Base-by-base conservation (phyloP, 1,140 invertebrate genomes). In the Pemphigus obesinymphae region DNA sequence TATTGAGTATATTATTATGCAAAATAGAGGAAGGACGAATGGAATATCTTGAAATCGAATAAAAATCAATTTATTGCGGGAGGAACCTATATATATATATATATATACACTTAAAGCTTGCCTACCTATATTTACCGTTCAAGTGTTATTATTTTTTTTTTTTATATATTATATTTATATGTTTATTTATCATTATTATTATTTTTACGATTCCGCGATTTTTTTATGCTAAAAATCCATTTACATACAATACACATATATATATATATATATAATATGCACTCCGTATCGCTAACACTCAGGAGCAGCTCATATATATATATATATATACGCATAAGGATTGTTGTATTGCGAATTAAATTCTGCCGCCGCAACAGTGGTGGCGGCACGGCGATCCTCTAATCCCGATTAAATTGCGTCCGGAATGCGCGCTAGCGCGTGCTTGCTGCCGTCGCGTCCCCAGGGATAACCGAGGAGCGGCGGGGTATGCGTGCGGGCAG, bases 401-500 rank as follows among this genome's bases (percentile, higher is more conserved):
- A 78, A 78, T 78, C 73, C 50, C 73, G 40, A 78, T 78, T 78
- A 78, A 78, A 78, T 78, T 78, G 73, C 73, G 50, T 58, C 53
- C 53, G 31, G 53, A 78, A 55, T 26, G 50, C 40, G 50, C 31
- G n/a, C 17, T 40, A 23, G 66, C 66, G 66, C 66, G 66, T 70
- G 37, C 31, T 40, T 40, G 4, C 8, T 48, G 43, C 68, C 43
- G 20, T 17, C 15, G 3, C 10, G 31, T 76, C 11, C 73, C 34
- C 11, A 45, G 13, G 73, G 73, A 26, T n/a, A n/a, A n/a, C n/a
- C n/a, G n/a, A n/a, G 37, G 37, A 31, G 34, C 11, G 31, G 34
- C 45, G n/a, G 26, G n/a, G 2, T 8, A 50, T 11, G 29, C 10
- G 29, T 20, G 23, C 26, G 45, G 7, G 29, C 26, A 34, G 29